Evolutionary conservation across 2,888 invertebrate species (phyloP), one percentile per base, ranked within the genome.

Genomic region (Sympetrum striolatum): DNA sequence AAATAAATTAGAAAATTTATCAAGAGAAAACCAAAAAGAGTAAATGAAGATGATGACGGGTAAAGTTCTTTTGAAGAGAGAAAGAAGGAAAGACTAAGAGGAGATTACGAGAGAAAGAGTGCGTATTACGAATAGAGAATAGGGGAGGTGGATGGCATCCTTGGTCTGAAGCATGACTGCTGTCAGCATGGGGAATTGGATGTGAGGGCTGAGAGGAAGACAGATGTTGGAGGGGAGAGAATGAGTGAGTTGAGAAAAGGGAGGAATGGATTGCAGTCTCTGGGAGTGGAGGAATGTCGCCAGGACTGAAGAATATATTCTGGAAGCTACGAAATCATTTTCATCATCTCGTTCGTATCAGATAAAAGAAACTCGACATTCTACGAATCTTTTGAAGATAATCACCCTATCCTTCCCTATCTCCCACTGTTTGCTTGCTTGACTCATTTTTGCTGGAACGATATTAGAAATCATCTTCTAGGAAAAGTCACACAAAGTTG

Each of bases 121-220:
- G 64, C 12, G 31, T 25, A 73, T 73, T 12, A 58, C 2, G 58
- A 25, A 18, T 53, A 60, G 60, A 60, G 37, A n/a, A 22, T 14
- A 35, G 58, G 60, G 60, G 48, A 35, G 35, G 3, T 31, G 58
- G 35, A 31, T 25, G 25, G 81, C 48, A 48, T 82, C 53, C 18
- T 18, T 53, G 82, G 81, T 81, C 48, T 81, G 81, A 81, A 25
- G 81, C 22, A 48, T n/a, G 60, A 18, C 37, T 37, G 86, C 64
- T 86, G 86, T 86, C 86, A 64, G 86, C 86, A 60, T 60, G 86
- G 86, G 81, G 81, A 86, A 86, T 86, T 86, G 86, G 86, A 86
- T 64, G 64, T 35, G 60, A 25, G 60, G 86, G 15, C n/a, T n/a
- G 53, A 58, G 82, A 58, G 64, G 64, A 86, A 86, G 86, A 86